Base-by-base conservation (phyloP, 2,888 invertebrate species). In the Rotaria macrura region DNA sequence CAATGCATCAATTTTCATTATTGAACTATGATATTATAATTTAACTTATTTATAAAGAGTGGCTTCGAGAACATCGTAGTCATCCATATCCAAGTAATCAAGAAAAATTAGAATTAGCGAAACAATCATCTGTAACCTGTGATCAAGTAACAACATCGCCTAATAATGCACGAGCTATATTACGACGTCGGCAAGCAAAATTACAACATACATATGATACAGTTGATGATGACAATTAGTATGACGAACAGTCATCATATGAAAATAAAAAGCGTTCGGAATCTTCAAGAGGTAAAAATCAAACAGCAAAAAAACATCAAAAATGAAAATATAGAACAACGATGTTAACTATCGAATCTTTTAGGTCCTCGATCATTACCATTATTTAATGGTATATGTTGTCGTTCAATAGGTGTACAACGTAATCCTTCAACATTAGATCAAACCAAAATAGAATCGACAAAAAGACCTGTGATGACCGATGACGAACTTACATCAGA, bases 71-170 rank as follows among this genome's bases (percentile, higher is more conserved):
- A 25, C 86, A 86, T 83, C 34, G 72, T 20, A 83, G 38, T 43
- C 79, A 85, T 40, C 86, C 85, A 47, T 86, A 86, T 85, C 86
- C 86, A 54, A 83, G 83, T n/a, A n/a, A 83, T 25, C 85, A 85
- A 25, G 86, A 86, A 47, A 86, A 86, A 72, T 43, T 79, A 38
- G 38, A 43, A 54, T 17, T 86, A 17, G 86, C 86, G 47, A 83
- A 83, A 34, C 85, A 84, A 72, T 23, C 85, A 40, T 38, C 40
- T 5, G 84, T 86, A 38, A 86, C 86, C 10, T 83, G 79, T 17
- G 79, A 86, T n/a, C 86, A 86, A 57, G 86, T 86, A 29, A 83
- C 55, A 47, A 85, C 86, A 25, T 86, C 85, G 86, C 85, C 85
- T 84, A 85, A 83, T 40, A 86, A 86, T 52, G 79, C 79, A 14